Conservation (phyloP, 2,888 invertebrate species). For the Sarcophaga carnaria region DNA sequence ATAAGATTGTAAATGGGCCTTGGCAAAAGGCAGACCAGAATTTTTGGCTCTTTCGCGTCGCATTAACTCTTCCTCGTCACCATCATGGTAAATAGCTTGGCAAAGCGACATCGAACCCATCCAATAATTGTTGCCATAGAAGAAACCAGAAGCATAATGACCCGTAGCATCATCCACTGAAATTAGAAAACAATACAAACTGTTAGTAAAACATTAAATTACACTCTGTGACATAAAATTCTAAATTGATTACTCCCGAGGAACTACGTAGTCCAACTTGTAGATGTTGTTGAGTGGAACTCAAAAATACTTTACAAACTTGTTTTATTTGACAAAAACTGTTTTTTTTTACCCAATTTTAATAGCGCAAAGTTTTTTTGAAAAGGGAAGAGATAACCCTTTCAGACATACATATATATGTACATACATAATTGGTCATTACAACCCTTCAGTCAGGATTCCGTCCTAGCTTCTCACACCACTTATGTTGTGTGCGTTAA, state of each 20-base stretch:
- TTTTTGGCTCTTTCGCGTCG: slow-evolving; percentile 70
- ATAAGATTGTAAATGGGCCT: slow-evolving; percentile 76
- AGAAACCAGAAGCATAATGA: slow-evolving; percentile 89
- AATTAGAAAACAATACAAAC: slow-evolving; percentile 73
- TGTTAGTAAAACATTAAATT: background rate
- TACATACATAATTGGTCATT: too few species aligned
- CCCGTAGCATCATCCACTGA: slow-evolving; percentile 89
- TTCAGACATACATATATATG: too few species aligned
- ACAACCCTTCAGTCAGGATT: too few species aligned
- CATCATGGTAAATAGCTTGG: slow-evolving; percentile 84
- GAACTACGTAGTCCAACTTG: background rate
- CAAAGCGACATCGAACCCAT: slow-evolving; percentile 89
- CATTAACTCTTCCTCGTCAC: slow-evolving; percentile 73
- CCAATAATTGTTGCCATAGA: slow-evolving; percentile 92
- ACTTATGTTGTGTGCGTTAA: too few species aligned
- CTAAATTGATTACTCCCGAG: background rate
- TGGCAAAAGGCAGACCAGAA: slow-evolving; percentile 79
- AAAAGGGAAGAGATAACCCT: too few species aligned
- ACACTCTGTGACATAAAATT: background rate
- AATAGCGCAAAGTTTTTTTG: too few species aligned
- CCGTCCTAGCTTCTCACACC: too few species aligned
- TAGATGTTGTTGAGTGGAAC: too few species aligned
- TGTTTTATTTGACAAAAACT: too few species aligned
- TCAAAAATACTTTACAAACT: too few species aligned
- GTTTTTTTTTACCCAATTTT: too few species aligned